Base-by-base conservation (phyloP, 2,888 invertebrate genomes). In the Auanema sp. region DNA sequence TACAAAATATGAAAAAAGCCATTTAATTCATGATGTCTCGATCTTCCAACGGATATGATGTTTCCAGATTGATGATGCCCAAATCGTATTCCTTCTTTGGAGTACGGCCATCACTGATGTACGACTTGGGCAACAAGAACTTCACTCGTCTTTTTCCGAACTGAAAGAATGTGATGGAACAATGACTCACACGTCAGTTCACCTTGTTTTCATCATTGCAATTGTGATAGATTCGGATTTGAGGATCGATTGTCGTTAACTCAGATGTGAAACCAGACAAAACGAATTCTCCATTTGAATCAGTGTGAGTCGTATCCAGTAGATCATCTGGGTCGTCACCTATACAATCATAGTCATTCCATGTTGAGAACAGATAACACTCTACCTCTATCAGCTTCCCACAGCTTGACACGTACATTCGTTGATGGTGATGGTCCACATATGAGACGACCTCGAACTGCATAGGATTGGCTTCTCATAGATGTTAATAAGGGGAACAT, bases 281-380 rank as follows among this genome's bases (percentile, higher is more conserved):
- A 16, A 53, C 54, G 66, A 77, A 75, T 10, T 55, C 60, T 33
- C 77, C 77, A 0, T 69, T 60, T 3, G 40, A 64, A 50, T 77
- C 74, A 10, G 77, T 75, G 63, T 75, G 75, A 41, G 71, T 71
- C 51, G 71, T 69, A 43, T 77, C 75, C 16, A 77, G 70, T n/a
- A 77, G 68, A 55, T 77, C 77, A 59, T 77, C 76, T 41, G 74
- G 72, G 57, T 75, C 75, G 24, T 72, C 72, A 42, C 75, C 75
- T 52, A 16, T 21, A 23, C 2, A 16, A 6, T 8, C 10, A 18
- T 21, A 14, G 2, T 5, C 12, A n/a, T 52, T 8, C 24, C 24
- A 5, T 5, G 10, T 16, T 52, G 18, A 18, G 8, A 4, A 18
- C 14, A 52, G 8, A 52, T 4, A 11, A 47, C 2, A 16, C 12